These are phyloP conservation scores for Channa argus DNA, from an alignment of 2,113 vertebrate genomes.

Conservation along the genomic window DNA sequence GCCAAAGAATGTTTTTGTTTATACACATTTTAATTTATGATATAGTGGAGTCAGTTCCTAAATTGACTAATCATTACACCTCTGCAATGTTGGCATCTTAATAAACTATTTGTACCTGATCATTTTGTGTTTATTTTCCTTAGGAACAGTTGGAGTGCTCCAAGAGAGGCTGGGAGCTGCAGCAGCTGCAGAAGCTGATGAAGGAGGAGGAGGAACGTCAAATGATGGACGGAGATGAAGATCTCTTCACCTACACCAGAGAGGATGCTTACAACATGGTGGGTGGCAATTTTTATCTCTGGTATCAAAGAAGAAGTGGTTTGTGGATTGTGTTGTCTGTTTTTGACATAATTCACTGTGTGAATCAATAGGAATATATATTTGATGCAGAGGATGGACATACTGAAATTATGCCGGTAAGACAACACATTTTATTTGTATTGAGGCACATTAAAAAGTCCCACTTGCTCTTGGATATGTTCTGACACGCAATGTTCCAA, in stretches of 20 bases:
- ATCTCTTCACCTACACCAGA: conserved; percentile 92
- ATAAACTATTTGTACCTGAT: background rate
- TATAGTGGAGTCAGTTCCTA: no score
- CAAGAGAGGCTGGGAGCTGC: conserved; percentile 89
- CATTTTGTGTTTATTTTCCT: conserved; percentile 14
- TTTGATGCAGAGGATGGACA: conserved; percentile 90
- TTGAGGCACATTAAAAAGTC: background rate
- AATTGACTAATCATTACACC: no score
- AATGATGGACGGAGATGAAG: conserved; percentile 87
- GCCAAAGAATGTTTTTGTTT: background rate
- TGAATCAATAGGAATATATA: conserved; percentile 87
- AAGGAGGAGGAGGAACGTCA: conserved; percentile 84
- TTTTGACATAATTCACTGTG: conserved; percentile 16
- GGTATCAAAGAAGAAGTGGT: background rate
- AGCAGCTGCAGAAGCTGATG: conserved; percentile 87
- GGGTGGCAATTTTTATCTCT: conserved; percentile 38
- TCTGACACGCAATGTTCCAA: conserved; percentile 3
- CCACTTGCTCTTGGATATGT: background rate
- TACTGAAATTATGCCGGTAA: conserved; percentile 94
- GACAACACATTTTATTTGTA: conserved; percentile 26
- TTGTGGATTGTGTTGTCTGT: background rate
- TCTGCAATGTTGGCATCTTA: background rate
- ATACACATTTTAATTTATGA: background rate
- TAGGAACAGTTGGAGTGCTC: conserved; percentile 84
- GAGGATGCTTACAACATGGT: conserved; percentile 96